Base-by-base conservation (phyloP, 2,888 invertebrate species). In the Alentia gelatinosa region DNA sequence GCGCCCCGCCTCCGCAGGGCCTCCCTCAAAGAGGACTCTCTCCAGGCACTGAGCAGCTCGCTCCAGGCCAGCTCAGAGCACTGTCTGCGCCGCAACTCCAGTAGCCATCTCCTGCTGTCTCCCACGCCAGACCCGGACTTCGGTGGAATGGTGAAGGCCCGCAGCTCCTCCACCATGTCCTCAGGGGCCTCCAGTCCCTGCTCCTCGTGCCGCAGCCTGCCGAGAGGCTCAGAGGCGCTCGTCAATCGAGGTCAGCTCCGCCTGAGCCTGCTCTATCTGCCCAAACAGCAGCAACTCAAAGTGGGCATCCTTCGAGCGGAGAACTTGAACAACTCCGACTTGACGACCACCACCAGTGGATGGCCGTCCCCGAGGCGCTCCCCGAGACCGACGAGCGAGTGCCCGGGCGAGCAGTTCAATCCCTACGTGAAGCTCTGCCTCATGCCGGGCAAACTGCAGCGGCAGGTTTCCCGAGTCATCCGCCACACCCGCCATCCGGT, bases 381-480 rank as follows among this genome's bases (percentile, higher is more conserved):
- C 12, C 7, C 47, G 9, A 56, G 1, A 56, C 23, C 19, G 3
- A n/a, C 5, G 1, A n/a, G 23, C 3, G 91, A 94, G 89, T 94
- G 95, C 33, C 94, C 93, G 89, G 95, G 94, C 0, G 95, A 95
- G 90, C 94, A 94, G 86, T 92, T 96, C 40, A 96, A 95, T 91
- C 94, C 96, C 33, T 95, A 95, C 92, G 95, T 95, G 89, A 96
- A 96, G 92, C 93, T 96, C 33, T 96, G 94, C 92, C 94, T 96
- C 19, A 95, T 95, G 93, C 96, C 96, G n/a, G 95, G 96, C 39
- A 96, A 96, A 92, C 90, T 94, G 40, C 96, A 96, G 91, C 96
- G 96, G 92, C 96, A 96, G 90, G n/a, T 40, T 0, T 94, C 94
- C 5, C 94, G 95, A 68, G 94, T 95, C 15, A 94, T 95, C 7